Base-by-base conservation (phyloP, 2,888 invertebrate species). In the Apeira syringaria region DNA sequence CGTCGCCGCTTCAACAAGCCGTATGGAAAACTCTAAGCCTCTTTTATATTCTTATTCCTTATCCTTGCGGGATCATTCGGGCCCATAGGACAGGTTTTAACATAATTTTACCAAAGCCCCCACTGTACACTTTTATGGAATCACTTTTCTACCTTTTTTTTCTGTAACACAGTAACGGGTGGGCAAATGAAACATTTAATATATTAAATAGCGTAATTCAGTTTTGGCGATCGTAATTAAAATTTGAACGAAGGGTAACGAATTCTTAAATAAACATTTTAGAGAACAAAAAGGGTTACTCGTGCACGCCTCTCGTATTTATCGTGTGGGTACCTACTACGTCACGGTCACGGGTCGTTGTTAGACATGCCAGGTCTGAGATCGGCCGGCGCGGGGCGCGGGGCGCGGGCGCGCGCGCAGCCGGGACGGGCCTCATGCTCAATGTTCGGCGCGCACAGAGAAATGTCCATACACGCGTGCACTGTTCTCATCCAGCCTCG, bases 41-140 rank as follows among this genome's bases (percentile, higher is more conserved):
- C 80, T 80, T 88, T 88, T 86, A 83, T 85, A 84, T 87, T 87
- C 83, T 80, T 79, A 77, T 79, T 85, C 78, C 78, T 81, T 81
- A 86, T 85, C 84, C 87, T 81, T 83, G 79, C 66, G 80, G 82
- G 83, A 87, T 88, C 84, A 87, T 86, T 86, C 82, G 72, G 74
- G 74, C 80, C 79, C 79, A 82, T 78, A 83, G 83, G 82, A 84
- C 77, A 80, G 85, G 83, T 83, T 87, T 85, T 87, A 80, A 83
- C 87, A 87, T 89, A 87, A 86, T 84, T 82, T 85, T 71, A 65
- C 75, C 70, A 70, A 74, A 75, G 80, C 75, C 78, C 73, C 40
- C 38, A 25, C 28, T 61, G 64, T 60, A 59, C 56, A 58, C 59
- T 64, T 70, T 64, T 54, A 63, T 64, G 28, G 59, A 72, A 71